phyloP scores from a whole-genome alignment of 1,140 invertebrate species.

The Papilio glaucus region DNA sequence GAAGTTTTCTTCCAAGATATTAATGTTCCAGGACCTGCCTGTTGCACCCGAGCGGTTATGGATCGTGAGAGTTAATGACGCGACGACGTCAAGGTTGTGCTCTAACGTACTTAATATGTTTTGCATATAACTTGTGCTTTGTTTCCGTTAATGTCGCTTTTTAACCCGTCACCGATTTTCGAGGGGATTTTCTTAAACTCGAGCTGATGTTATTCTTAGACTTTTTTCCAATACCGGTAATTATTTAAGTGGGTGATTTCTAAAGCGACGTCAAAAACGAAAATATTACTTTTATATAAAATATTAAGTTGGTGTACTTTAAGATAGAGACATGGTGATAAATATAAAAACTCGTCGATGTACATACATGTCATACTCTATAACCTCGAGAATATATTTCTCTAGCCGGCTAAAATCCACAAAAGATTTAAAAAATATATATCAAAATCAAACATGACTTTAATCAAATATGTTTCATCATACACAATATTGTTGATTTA shows the following conservation, averaged over 20 bases:
- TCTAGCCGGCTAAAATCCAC: too few species aligned
- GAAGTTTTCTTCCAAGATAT: not conserved
- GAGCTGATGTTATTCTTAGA: conserved; percentile 7
- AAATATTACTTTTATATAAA: not conserved
- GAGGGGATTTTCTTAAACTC: conserved; percentile 25
- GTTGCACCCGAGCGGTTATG: not conserved
- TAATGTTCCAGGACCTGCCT: not conserved
- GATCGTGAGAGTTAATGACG: not conserved
- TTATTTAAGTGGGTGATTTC: not conserved
- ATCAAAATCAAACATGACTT: too few species aligned
- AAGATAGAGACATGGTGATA: too few species aligned
- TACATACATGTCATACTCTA: too few species aligned
- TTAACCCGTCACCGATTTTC: not conserved
- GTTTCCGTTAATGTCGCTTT: not conserved
- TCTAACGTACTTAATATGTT: conserved; percentile 13
- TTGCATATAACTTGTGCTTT: not conserved
- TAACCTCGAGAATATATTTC: too few species aligned
- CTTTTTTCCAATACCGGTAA: conserved; percentile 5
- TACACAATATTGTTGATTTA: not conserved
- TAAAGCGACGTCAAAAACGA: not conserved
- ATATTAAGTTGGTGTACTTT: not conserved
- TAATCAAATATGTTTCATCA: not conserved
- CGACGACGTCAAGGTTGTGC: not conserved
- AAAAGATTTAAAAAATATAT: too few species aligned
- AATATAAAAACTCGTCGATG: too few species aligned